Conservation (phyloP, 2,797 vertebrate genomes). For the Epinephelus malabaricus region DNA sequence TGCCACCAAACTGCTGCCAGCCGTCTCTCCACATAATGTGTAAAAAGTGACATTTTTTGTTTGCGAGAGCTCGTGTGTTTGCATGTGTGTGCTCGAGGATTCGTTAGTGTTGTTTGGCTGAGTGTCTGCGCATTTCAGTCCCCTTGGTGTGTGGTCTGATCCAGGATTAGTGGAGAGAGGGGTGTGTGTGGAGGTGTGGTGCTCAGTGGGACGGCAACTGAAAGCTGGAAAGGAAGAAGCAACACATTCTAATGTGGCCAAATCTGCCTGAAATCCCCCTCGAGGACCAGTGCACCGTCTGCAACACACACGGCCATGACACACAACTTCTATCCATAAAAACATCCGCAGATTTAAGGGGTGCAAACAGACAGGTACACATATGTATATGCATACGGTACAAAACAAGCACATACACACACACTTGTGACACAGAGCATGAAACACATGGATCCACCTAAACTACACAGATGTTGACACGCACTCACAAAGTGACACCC, state of each 20-base stretch:
- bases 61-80: conserved; percentile 35
- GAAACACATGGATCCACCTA: conserved; percentile 34
- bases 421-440: conserved; percentile 16
- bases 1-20: conserved; percentile 68
- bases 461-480: conserved; percentile 42
- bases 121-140: conserved; percentile 58
- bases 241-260: conserved; percentile 79
- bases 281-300: conserved; percentile 56
- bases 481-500: conserved; percentile 65
- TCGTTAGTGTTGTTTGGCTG: conserved; percentile 27
- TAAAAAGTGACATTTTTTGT: conserved; percentile 59
- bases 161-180: conserved; percentile 79
- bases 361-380: conserved; percentile 6
- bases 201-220: conserved; percentile 64
- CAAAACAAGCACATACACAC: background rate
- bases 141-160: conserved; percentile 78
- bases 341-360: conserved; percentile 20
- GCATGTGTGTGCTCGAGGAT: conserved; percentile 34
- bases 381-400: background rate
- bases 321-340: conserved; percentile 26
- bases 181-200: conserved; percentile 61
- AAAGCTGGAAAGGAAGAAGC: conserved; percentile 70
- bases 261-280: conserved; percentile 79
- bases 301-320: conserved; percentile 38
- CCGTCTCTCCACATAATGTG: conserved; percentile 44